Conservation (phyloP, 2,797 vertebrate genomes). For the Stomatorhinus walkeri region DNA sequence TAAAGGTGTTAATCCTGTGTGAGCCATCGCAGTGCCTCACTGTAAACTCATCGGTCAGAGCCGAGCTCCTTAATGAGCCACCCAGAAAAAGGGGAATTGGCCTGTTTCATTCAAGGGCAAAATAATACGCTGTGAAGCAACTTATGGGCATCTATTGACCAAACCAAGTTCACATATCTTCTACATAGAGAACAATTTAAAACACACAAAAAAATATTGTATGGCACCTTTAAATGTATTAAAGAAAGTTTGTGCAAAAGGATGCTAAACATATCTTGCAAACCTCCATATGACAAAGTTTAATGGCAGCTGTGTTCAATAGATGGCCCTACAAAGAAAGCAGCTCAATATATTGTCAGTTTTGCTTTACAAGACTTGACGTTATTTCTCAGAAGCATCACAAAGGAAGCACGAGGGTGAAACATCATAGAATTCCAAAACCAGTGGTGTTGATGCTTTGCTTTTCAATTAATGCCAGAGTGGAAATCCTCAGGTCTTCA, state of each 20-base stretch:
- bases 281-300: slow-evolving; percentile 36
- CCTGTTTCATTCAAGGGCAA: not conserved
- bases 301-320: slow-evolving; percentile 59
- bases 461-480: slow-evolving; percentile 49
- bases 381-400: slow-evolving; percentile 40
- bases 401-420: slow-evolving; percentile 39
- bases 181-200: not conserved
- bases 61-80: not conserved
- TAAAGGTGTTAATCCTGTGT: not conserved
- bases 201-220: not conserved
- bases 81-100: not conserved
- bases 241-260: not conserved
- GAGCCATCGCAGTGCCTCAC: not conserved
- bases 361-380: slow-evolving; percentile 54
- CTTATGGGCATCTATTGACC: not conserved
- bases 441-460: slow-evolving; percentile 42
- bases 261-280: slow-evolving; percentile 53
- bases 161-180: not conserved
- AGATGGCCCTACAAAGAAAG: slow-evolving; percentile 31
- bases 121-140: not conserved
- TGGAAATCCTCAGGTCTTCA: slow-evolving; percentile 67
- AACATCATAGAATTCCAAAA: slow-evolving; percentile 48
- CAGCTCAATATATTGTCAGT: slow-evolving; percentile 28
- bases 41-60: not conserved
- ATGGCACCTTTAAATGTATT: not conserved